Evolutionary conservation across 2,113 vertebrate species (phyloP).

Genomic region (Gopherus evgoodei): DNA sequence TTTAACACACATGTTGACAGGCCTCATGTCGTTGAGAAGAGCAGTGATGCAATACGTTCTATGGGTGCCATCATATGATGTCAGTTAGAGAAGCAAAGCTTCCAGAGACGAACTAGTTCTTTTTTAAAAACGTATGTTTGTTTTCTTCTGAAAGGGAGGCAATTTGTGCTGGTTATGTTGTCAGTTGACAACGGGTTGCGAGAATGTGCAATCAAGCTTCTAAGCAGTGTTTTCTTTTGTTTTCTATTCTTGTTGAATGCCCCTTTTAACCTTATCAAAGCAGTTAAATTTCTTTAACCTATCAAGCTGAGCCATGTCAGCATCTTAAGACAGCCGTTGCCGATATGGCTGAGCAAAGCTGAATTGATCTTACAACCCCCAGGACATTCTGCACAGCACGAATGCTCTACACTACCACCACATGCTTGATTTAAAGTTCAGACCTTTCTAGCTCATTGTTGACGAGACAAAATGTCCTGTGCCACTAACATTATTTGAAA

Average conservation of each 20-base stretch:
- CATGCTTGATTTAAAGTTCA: slow-evolving; percentile 64
- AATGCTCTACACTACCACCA: background rate
- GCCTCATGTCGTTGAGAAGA: background rate
- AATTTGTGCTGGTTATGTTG: slow-evolving; percentile 38
- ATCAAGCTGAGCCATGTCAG: slow-evolving; percentile 76
- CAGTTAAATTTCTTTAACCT: slow-evolving; percentile 77
- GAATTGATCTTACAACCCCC: slow-evolving; percentile 75
- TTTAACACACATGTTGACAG: background rate
- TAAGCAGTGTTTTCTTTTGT: slow-evolving; percentile 65
- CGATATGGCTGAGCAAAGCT: slow-evolving; percentile 73
- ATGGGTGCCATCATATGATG: background rate
- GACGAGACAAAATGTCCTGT: slow-evolving; percentile 39
- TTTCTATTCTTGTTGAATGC: slow-evolving; percentile 71
- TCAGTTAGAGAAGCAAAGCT: background rate
- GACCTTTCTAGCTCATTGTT: slow-evolving; percentile 24
- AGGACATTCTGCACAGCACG: slow-evolving; percentile 46
- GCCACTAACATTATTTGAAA: background rate
- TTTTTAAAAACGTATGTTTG: slow-evolving; percentile 13
- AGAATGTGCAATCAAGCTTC: slow-evolving; percentile 54
- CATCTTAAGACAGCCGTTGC: slow-evolving; percentile 68
- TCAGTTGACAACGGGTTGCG: slow-evolving; percentile 21
- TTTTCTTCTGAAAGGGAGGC: slow-evolving; percentile 4
- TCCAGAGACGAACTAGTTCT: background rate
- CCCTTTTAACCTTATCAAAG: slow-evolving; percentile 82
- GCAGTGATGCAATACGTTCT: background rate